Percentiles rank a stretch among this genome's conserved stretches.
Conservation (phyloP, 30 jellyfish, hydroid and myxozoan genomes). For the Aurelia aurita complex sp. Pacific region DNA sequence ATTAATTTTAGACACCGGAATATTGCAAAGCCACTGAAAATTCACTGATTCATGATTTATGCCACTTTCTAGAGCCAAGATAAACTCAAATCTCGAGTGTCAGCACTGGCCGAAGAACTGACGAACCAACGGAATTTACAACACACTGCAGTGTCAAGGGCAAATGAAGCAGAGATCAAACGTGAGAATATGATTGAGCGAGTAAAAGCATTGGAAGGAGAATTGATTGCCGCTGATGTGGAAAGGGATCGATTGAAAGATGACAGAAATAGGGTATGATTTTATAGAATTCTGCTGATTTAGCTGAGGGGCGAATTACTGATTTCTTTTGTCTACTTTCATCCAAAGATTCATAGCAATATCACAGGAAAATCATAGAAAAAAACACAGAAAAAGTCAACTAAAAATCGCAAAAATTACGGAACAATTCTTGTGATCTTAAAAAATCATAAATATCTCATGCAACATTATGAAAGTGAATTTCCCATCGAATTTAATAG, state of each 20-base stretch:
- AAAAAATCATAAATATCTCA: too few species aligned
- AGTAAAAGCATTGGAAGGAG: slow-evolving; percentile 75
- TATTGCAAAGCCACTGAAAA: not conserved
- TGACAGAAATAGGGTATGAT: slow-evolving; percentile 64
- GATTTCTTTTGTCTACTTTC: too few species aligned
- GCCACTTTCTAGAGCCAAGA: slow-evolving; percentile 39
- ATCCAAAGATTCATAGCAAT: too few species aligned
- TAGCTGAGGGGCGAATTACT: too few species aligned
- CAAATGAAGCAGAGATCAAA: slow-evolving; percentile 60
- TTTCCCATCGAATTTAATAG: too few species aligned
- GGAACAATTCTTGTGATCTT: too few species aligned
- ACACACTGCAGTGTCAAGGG: slow-evolving; percentile 55
- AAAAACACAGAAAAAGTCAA: too few species aligned
- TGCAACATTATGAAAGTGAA: too few species aligned
- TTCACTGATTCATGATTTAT: not conserved
- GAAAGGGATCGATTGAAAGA: slow-evolving; percentile 75
- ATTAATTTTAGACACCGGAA: too few species aligned
- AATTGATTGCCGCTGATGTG: slow-evolving; percentile 69
- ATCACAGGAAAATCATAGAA: too few species aligned
- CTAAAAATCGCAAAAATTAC: too few species aligned
- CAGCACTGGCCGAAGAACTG: slow-evolving; percentile 58
- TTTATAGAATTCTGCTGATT: not conserved
- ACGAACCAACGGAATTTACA: slow-evolving; percentile 60
- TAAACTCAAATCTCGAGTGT: slow-evolving; percentile 48
- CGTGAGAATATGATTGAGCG: slow-evolving; percentile 56